Evolutionary conservation across 2,113 vertebrate genomes (phyloP).

Genomic region (Pachycephala philippinensis): DNA sequence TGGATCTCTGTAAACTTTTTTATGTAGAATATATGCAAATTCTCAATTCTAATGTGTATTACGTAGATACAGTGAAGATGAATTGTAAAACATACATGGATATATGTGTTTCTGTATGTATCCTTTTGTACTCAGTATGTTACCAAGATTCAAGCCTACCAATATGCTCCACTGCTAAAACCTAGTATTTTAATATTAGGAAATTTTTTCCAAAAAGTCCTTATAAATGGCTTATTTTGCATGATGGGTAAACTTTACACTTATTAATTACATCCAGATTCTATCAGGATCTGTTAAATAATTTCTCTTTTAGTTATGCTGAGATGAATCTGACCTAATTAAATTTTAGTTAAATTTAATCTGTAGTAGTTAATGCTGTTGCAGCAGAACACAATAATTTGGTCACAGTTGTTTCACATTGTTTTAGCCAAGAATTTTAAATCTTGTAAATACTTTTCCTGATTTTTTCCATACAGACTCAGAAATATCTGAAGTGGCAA

Average conservation of each 20-base stretch:
- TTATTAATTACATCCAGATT: constrained; percentile 19
- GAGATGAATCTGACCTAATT: constrained; percentile 17
- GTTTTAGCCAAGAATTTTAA: not conserved
- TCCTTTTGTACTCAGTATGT: not conserved
- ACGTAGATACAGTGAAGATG: not conserved
- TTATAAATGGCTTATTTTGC: not conserved
- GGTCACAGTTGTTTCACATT: not conserved
- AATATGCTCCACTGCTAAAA: not conserved
- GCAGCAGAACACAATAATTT: not conserved
- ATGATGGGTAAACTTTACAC: not conserved
- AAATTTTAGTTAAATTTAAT: constrained; percentile 26
- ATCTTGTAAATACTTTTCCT: not conserved
- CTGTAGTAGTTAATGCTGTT: constrained; percentile 10
- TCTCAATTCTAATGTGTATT: not conserved
- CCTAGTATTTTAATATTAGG: not conserved
- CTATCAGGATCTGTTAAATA: constrained; percentile 21
- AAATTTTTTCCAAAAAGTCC: not conserved
- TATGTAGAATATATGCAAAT: not conserved
- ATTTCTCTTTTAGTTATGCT: not conserved
- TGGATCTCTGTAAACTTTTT: not conserved
- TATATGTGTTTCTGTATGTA: not conserved
- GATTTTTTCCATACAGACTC: not conserved
- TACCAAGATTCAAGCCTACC: not conserved
- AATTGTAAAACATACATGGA: not conserved
- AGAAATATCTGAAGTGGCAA: not conserved